phyloP scores from a whole-genome alignment of 2,888 invertebrate genomes.

The Watsonalla binaria region DNA sequence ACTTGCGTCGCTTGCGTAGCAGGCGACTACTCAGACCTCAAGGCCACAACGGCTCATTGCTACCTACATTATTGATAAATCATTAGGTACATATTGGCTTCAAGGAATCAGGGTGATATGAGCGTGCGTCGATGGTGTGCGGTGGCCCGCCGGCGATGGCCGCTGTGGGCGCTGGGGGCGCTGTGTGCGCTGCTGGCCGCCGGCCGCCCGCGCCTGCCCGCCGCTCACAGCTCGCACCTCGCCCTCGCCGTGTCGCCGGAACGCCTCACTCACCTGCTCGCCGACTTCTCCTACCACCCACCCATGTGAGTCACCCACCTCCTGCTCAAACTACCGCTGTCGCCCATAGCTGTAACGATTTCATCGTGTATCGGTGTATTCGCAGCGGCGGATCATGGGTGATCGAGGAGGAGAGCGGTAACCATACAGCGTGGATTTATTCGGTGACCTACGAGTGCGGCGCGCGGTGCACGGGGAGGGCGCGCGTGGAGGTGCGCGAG shows the following conservation, averaged over 20 bases:
- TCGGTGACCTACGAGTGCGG: constrained; percentile 42
- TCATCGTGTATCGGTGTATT: not conserved
- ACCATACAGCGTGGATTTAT: constrained; percentile 50
- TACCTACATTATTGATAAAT: no score
- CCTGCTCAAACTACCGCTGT: no score
- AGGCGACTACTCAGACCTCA: no score
- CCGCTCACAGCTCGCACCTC: constrained; percentile 11
- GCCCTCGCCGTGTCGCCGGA: constrained; percentile 6
- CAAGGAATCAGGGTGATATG: not conserved
- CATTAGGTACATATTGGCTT: not conserved
- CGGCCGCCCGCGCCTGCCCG: constrained; percentile 17
- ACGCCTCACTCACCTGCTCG: constrained; percentile 41
- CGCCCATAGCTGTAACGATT: not conserved
- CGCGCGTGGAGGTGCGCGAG: constrained; percentile 20
- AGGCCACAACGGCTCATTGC: no score
- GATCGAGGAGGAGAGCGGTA: constrained; percentile 41
- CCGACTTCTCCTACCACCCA: constrained; percentile 47
- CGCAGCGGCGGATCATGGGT: constrained; percentile 27
- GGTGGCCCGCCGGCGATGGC: constrained; percentile 4
- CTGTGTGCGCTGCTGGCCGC: constrained; percentile 10
- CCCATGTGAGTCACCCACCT: constrained; percentile 10
- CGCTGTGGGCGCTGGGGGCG: constrained; percentile 6
- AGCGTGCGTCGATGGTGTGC: constrained; percentile 1
- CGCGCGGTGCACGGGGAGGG: constrained; percentile 36
- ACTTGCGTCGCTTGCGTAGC: no score